A percentile compares a stretch with the other conserved stretches of the same genome.
Conservation (phyloP, 2,797 vertebrate species). For the Lacerta agilis region DNA sequence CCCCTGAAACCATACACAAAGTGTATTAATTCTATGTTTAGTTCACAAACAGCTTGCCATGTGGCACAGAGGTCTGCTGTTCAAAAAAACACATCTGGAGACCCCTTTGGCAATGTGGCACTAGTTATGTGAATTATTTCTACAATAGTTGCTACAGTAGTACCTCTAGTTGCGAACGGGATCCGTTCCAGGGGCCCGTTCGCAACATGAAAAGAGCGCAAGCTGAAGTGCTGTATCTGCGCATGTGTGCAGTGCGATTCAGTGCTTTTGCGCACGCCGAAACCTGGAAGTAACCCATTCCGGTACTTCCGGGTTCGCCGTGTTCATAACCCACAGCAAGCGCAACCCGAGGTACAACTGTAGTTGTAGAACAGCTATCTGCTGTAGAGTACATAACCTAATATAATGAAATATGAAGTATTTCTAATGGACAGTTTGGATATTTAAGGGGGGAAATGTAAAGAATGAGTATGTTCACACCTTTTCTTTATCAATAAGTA, state of each 20-base stretch:
- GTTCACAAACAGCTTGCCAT: neutral
- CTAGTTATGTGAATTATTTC: neutral
- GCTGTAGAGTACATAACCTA: neutral
- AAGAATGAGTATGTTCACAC: constrained; percentile 69
- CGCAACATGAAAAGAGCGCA: too few relatives aligned
- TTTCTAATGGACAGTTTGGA: neutral
- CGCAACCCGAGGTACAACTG: too few relatives aligned
- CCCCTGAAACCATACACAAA: constrained; percentile 72
- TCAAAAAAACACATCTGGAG: neutral
- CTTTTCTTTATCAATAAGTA: constrained; percentile 84
- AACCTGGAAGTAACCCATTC: too few relatives aligned
- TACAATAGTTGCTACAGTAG: too few relatives aligned
- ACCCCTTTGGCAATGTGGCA: neutral
- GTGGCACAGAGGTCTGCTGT: neutral
- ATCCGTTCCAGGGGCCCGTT: too few relatives aligned
- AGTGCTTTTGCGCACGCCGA: too few relatives aligned
- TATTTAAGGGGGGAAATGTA: neutral
- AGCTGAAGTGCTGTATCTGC: too few relatives aligned
- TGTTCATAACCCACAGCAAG: too few relatives aligned
- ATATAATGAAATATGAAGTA: neutral
- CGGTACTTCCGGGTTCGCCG: too few relatives aligned
- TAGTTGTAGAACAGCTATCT: neutral
- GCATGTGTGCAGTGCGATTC: too few relatives aligned
- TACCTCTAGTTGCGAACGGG: too few relatives aligned
- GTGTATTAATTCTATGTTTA: neutral